Percentiles rank a stretch among this genome's conserved stretches.
phyloP scores from a whole-genome alignment of 2,113 vertebrate species.

The Lipophrys pholis region DNA sequence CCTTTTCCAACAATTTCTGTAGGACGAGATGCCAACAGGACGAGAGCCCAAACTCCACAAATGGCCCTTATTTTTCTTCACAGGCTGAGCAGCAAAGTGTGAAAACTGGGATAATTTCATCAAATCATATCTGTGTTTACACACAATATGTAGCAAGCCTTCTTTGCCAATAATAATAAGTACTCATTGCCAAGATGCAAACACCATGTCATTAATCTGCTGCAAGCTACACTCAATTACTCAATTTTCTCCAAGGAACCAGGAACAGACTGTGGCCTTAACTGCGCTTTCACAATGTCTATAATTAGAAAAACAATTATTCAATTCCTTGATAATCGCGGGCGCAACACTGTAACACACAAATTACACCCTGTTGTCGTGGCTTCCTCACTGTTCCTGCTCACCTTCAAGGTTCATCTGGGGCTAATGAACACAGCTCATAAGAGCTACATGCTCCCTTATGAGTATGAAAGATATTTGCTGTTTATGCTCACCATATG shows the following conservation, averaged over 20 bases:
- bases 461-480: constrained; percentile 48
- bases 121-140: constrained; percentile 58
- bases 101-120: constrained; percentile 65
- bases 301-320: constrained; percentile 73
- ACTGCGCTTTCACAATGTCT: constrained; percentile 49
- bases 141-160: constrained; percentile 32
- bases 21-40: constrained; percentile 44
- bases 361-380: constrained; percentile 10
- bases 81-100: constrained; percentile 39
- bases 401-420: constrained; percentile 70
- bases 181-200: constrained; percentile 64
- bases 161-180: constrained; percentile 70
- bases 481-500: constrained; percentile 74
- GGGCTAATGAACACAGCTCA: constrained; percentile 68
- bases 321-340: constrained; percentile 51
- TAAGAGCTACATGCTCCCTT: constrained; percentile 52
- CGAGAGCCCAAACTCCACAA: constrained; percentile 30
- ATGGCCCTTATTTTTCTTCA: constrained; percentile 46
- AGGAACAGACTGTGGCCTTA: constrained; percentile 58
- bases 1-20: constrained; percentile 59
- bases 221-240: constrained; percentile 69
- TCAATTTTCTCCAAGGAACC: constrained; percentile 67
- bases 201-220: constrained; percentile 72
- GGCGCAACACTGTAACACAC: constrained; percentile 26
- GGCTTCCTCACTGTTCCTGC: constrained; percentile 26